Base-by-base conservation (phyloP, 2,888 invertebrate species). In the Idaea dimidiata region DNA sequence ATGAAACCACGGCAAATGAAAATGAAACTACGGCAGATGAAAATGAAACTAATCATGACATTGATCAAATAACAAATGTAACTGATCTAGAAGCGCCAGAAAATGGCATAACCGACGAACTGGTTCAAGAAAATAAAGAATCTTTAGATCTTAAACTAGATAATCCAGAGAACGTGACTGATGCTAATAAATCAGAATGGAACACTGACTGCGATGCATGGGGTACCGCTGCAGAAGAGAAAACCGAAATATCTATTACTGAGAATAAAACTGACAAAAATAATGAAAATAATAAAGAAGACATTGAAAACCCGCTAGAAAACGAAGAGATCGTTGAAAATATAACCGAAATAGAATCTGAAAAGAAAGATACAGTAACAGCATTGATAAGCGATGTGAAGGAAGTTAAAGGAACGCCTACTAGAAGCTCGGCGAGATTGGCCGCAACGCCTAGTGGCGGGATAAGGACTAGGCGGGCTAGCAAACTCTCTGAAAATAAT, bases 401-500 rank as follows among this genome's bases (percentile, higher is more conserved):
- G 57, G 74, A 73, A 17, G 78, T 71, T 0, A 74, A 68, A 55
- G 72, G 74, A 0, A 86, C 88, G 0, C 84, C 87, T 0, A 76
- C 79, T 0, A 76, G 86, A 16, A 64, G 73, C 0, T 84, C 88
- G 0, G 66, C 83, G 4, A 76, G 86, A 0, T 57, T 82, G 10
- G 79, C 83, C 0, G 71, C 72, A 0, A 86, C 88, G 0, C 86
- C 89, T 0, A 10, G 43, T 5, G 78, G 82, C 58, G 69, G 80
- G 1, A 75, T 89, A 10, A 79, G 76, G 24, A 89, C 89, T 0
- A 75, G 90, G 14, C 79, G 89, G 0, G 75, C 87, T 0, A 90
- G 89, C 65, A 77, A 72, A 63, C 72, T 88, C 0, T 67, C 73
- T 1, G 80, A 83, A 59, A 81, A 81, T 43, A 6, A 43, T 43